Conservation (phyloP, 35 echinoderm and acorn worm species). For the Anneissia japonica region DNA sequence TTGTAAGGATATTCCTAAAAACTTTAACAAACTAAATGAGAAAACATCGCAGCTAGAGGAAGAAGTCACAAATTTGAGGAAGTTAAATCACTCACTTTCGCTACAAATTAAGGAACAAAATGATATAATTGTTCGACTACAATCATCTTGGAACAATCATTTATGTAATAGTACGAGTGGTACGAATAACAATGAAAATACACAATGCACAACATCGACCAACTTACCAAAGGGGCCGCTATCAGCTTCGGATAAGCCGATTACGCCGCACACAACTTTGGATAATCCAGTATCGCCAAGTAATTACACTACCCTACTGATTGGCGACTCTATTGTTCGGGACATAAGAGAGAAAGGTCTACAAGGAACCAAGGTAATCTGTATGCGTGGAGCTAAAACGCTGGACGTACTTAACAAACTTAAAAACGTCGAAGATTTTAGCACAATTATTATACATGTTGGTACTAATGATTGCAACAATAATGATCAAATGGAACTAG, state of each 20-base stretch:
- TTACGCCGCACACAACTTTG: too few species aligned
- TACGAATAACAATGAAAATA: too few species aligned
- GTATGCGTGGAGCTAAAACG: background rate
- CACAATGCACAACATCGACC: too few species aligned
- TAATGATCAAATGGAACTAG: background rate
- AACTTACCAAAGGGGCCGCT: too few species aligned
- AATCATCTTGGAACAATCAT: background rate
- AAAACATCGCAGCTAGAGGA: background rate
- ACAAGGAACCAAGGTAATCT: background rate
- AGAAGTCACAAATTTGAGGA: background rate
- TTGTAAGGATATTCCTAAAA: background rate
- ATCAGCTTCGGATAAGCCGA: too few species aligned
- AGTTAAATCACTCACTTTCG: too few species aligned
- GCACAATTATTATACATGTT: background rate
- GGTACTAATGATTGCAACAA: background rate
- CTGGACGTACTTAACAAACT: background rate
- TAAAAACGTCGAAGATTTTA: background rate
- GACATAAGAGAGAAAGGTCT: background rate
- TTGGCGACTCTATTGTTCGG: background rate
- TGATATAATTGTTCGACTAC: background rate
- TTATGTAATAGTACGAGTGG: too few species aligned
- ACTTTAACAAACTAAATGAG: background rate
- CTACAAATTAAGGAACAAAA: background rate
- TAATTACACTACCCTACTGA: background rate
- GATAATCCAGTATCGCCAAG: too few species aligned